Conservation (phyloP, 2,797 vertebrate species). For the Sebastolobus alascanus region DNA sequence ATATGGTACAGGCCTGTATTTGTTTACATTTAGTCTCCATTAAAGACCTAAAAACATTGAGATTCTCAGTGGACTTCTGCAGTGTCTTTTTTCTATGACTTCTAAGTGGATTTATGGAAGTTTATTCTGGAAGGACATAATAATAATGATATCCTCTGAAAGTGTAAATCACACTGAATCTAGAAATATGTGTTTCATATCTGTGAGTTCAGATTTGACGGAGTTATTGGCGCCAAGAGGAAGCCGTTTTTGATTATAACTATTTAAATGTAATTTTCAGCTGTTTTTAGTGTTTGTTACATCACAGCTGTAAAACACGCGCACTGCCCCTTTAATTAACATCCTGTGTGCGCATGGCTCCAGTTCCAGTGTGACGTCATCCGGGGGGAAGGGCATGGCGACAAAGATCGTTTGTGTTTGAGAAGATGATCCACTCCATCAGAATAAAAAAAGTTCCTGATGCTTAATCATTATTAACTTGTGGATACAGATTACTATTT, state of each 20-base stretch:
- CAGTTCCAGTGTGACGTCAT: background rate
- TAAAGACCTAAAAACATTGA: too few species aligned
- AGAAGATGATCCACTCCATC: background rate
- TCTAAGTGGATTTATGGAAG: too few species aligned
- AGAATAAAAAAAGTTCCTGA: background rate
- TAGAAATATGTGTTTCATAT: background rate
- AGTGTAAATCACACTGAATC: background rate
- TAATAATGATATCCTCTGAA: background rate
- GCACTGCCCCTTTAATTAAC: too few species aligned
- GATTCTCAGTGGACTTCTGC: too few species aligned
- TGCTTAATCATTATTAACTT: background rate
- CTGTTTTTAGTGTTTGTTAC: background rate
- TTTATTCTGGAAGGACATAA: too few species aligned
- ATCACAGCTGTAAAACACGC: too few species aligned
- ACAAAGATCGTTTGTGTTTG: conserved; percentile 27
- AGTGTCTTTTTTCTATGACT: too few species aligned
- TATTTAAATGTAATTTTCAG: too few species aligned
- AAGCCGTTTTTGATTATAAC: too few species aligned
- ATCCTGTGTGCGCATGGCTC: background rate
- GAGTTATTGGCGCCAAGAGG: background rate
- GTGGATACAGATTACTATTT: background rate
- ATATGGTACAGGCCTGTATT: too few species aligned
- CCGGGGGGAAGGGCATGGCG: background rate
- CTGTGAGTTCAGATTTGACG: background rate
- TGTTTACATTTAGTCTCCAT: too few species aligned